phyloP scores from a whole-genome alignment of 1,140 invertebrate species.

The Armadillidium nasatum region DNA sequence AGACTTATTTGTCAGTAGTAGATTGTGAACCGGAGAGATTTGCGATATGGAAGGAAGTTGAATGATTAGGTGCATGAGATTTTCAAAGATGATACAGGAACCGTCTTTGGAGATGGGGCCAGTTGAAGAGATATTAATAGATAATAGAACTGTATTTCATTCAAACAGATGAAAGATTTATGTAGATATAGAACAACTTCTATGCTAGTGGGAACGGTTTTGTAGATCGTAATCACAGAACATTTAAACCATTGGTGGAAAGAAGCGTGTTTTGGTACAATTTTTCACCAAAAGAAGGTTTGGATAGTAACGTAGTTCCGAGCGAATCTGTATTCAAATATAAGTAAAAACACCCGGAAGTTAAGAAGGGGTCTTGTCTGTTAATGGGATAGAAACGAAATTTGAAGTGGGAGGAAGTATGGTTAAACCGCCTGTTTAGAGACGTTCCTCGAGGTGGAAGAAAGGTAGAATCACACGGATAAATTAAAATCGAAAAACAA shows the following conservation, averaged over 20 bases:
- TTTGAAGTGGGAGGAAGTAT: too few species aligned
- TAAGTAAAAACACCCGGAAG: too few species aligned
- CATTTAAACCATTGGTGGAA: not conserved
- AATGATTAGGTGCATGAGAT: too few species aligned
- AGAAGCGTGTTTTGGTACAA: conserved; percentile 21
- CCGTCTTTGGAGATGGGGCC: not conserved
- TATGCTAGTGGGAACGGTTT: not conserved
- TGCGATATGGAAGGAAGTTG: not conserved
- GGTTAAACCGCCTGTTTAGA: too few species aligned
- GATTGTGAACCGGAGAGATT: conserved; percentile 8
- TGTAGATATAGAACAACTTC: not conserved
- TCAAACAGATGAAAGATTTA: not conserved
- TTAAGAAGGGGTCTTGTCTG: too few species aligned
- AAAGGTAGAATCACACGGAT: too few species aligned
- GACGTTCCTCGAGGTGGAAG: too few species aligned
- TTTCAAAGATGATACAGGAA: not conserved
- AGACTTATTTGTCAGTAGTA: not conserved
- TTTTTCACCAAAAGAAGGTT: not conserved
- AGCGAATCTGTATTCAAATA: too few species aligned
- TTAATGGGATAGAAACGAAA: too few species aligned
- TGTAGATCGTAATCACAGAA: conserved; percentile 2
- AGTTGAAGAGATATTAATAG: not conserved
- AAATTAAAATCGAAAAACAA: too few species aligned
- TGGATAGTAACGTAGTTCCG: too few species aligned
- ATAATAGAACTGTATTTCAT: not conserved